Base-by-base conservation (phyloP, 2,113 vertebrate species). In the Polypterus bichir region DNA sequence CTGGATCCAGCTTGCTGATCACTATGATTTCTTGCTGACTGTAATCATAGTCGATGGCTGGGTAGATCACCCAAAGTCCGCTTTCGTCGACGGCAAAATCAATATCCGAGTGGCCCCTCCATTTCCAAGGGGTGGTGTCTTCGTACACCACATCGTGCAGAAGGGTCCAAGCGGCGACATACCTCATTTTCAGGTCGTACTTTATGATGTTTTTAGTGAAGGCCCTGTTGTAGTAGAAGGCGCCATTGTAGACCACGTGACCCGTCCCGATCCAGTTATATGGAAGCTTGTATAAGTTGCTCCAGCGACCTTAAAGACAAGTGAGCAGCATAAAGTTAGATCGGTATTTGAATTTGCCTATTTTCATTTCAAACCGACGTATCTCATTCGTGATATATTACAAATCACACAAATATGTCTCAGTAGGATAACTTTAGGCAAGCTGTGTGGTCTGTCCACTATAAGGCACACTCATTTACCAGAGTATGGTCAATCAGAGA, bases 121-220 rank as follows among this genome's bases (percentile, higher is more conserved):
- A 98, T 72, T 98, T 97, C 94, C 94, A 97, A 5, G 93, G 96
- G 0, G 92, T 95, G 3, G 89, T 90, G 79, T 95, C 93, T 74
- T 96, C 92, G 0, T 97, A 97, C 5, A 98, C 84, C 54, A 90
- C 93, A 0, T 95, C 94, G 0, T 92, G 94, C 59, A 97, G 85
- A 65, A 88, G 81, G 0, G 94, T 90, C 96, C 96, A 98, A 65
- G 90, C 88, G 0, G 92, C 92, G 70, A 98, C 94, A 0, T 88
- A 96, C 11, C 94, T 89, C 83, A 93, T 88, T 63, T 78, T 85
- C 76, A 98, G 80, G 71, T 97, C 91, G 0, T 97, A 98, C 75
- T 96, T 98, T 77, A 98, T 98, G 76, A 98, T 95, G 81, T 98
- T 97, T 79, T 92, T 94, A 77, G 94, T 98, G 83, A 98, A 98